Conservation (phyloP, 1,140 invertebrate species). For the Aleiodes sp. region DNA sequence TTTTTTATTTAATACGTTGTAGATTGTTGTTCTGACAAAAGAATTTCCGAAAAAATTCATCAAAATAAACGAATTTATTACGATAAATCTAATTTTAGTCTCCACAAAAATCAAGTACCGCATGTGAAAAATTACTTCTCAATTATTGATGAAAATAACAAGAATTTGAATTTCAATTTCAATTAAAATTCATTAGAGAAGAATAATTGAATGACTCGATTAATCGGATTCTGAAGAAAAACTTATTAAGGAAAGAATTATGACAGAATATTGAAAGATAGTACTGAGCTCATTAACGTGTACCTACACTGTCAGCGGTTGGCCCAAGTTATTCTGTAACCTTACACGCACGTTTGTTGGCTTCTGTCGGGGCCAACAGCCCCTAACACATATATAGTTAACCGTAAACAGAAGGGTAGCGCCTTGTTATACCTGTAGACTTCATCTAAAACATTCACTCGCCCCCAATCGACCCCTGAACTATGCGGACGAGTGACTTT, state of each 20-base stretch:
- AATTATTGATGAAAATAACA: no score
- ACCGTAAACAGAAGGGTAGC: constrained; percentile 46
- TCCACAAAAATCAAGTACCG: no score
- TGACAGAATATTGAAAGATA: constrained; percentile 9
- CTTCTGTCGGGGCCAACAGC: constrained; percentile 67
- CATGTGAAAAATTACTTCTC: no score
- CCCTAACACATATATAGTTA: constrained; percentile 47
- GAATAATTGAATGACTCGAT: background rate
- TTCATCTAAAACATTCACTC: constrained; percentile 16
- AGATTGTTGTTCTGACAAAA: no score
- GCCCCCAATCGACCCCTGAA: constrained; percentile 13
- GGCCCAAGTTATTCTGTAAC: constrained; percentile 57
- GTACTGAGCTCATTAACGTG: constrained; percentile 14
- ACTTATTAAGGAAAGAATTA: background rate
- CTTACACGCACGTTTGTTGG: constrained; percentile 61
- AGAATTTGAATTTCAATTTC: no score
- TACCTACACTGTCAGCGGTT: constrained; percentile 51
- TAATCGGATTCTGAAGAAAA: no score
- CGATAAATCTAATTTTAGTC: no score
- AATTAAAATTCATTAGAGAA: no score
- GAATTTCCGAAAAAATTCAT: no score
- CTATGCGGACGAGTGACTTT: constrained; percentile 14
- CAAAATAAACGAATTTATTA: no score
- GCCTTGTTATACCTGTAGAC: constrained; percentile 45
- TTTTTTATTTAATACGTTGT: no score